Percentiles rank a stretch among this genome's conserved stretches.
Conservation (phyloP, 2,888 invertebrate genomes). For the Nipponacmea schrenckii region DNA sequence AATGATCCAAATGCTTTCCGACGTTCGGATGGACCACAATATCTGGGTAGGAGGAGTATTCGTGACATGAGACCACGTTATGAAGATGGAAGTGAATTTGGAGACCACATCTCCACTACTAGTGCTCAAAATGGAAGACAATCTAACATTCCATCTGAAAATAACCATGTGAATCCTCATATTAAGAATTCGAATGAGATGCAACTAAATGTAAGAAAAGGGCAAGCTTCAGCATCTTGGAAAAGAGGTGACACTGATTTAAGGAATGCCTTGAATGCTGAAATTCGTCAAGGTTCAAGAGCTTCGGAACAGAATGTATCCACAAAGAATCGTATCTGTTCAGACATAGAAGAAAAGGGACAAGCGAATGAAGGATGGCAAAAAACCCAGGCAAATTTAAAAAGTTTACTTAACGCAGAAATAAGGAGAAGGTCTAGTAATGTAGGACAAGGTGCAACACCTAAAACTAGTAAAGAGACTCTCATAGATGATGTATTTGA, state of each 20-base stretch:
- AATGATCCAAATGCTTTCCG: conserved; percentile 1
- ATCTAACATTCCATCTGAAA: neutral
- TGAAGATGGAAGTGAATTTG: neutral
- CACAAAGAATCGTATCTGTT: neutral
- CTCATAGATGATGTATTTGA: conserved; percentile 31
- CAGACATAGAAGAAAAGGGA: neutral
- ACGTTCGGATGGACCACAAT: neutral
- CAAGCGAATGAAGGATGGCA: conserved; percentile 2
- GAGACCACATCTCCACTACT: neutral
- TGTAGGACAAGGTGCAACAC: neutral
- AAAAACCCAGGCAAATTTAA: conserved; percentile 7
- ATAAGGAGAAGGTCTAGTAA: conserved; percentile 14
- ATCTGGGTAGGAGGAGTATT: neutral
- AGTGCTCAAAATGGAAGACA: neutral
- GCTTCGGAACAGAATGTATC: too few relatives aligned
- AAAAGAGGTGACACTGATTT: too few relatives aligned
- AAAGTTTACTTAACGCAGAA: conserved; percentile 1
- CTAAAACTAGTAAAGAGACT: conserved; percentile 21
- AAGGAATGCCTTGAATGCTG: too few relatives aligned
- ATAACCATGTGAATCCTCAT: too few relatives aligned
- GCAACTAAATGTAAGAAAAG: too few relatives aligned
- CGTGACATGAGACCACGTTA: neutral
- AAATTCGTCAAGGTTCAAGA: too few relatives aligned
- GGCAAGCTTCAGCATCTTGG: too few relatives aligned
- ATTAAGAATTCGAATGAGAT: too few relatives aligned